Conservation (phyloP, 1,140 invertebrate genomes). For the Dendrolimus punctatus region DNA sequence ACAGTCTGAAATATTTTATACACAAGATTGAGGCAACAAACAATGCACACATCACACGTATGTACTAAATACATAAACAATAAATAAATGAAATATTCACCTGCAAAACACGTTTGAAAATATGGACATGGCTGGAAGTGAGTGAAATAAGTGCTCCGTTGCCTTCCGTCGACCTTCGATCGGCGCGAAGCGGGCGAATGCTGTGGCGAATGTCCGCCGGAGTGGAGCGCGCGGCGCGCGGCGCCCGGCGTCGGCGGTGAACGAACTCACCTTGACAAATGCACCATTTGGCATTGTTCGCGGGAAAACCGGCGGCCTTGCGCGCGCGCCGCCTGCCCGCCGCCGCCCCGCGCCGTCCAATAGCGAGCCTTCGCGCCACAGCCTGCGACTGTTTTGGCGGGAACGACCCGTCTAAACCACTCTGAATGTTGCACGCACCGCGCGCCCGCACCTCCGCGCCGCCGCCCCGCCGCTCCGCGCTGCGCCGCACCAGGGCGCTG, state of each 20-base stretch:
- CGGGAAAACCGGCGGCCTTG: constrained; percentile 71
- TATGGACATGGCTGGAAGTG: constrained; percentile 43
- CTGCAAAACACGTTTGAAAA: constrained; percentile 49
- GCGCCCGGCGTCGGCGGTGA: constrained; percentile 65
- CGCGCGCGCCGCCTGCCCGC: constrained; percentile 44
- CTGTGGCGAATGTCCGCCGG: constrained; percentile 21
- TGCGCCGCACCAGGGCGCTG: constrained; percentile 29
- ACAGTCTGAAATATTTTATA: too few species aligned
- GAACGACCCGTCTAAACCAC: constrained; percentile 39
- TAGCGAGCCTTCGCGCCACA: constrained; percentile 62
- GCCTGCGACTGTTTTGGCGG: constrained; percentile 65
- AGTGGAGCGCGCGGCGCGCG: constrained; percentile 34
- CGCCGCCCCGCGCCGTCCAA: constrained; percentile 34
- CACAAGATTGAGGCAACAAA: too few species aligned
- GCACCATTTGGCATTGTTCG: constrained; percentile 72
- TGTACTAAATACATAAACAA: constrained; percentile 15
- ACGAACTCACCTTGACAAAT: constrained; percentile 72
- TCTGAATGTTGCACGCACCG: constrained; percentile 19
- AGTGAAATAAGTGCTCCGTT: constrained; percentile 38
- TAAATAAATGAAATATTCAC: constrained; percentile 34
- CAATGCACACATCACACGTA: constrained; percentile 3
- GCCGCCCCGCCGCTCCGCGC: constrained; percentile 22
- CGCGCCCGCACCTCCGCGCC: constrained; percentile 30
- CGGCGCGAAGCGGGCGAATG: constrained; percentile 43
- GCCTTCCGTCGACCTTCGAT: constrained; percentile 63